Base-by-base conservation (phyloP, 2,797 vertebrate genomes). In the Pipistrellus pygmaeus region DNA sequence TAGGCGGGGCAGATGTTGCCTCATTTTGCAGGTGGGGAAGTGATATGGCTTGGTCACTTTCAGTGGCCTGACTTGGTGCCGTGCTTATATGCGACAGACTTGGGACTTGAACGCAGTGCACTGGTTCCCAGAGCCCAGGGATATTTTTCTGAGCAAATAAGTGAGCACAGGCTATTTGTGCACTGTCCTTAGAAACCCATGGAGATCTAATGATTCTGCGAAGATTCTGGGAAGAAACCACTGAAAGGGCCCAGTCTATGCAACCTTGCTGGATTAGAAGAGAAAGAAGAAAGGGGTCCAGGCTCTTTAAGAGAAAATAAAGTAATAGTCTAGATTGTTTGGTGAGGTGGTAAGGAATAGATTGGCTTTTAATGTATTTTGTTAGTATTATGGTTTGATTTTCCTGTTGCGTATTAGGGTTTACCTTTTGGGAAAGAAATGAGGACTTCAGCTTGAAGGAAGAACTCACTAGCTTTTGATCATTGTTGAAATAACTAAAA, bases 371-470 rank as follows among this genome's bases (percentile, higher is more conserved):
- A 64, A n/a, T 55, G 38, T 4, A 68, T 80, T 68, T 87, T 76
- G 32, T 88, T 76, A 30, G 20, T 64, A 48, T 72, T 35, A 60
- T 75, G 55, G 27, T 73, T 95, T 93, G 60, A 75, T 90, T 78
- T 85, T 69, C 62, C 90, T 75, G 5, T 55, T 92, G 32, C 32
- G 82, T 88, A 51, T 80, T 78, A 71, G 21, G 4, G 25, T 64
- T 95, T 86, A 48, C 35, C 57, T 95, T 93, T 92, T 91, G 62
- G 32, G 72, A 96, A 92, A 78, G n/a, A 91, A 68, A 75, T 35
- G 14, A 83, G 53, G 44, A 27, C 73, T 92, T 20, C 12, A 81
- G 1, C 41, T 90, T 27, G 35, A 90, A 80, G 23, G 38, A 64
- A 13, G 20, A 62, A 72, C 10, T 32, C 14, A 20, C 4, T 92